Percentiles rank a stretch among this genome's conserved stretches.
Conservation (phyloP, 2,113 vertebrate genomes). For the Oreotragus oreotragus region DNA sequence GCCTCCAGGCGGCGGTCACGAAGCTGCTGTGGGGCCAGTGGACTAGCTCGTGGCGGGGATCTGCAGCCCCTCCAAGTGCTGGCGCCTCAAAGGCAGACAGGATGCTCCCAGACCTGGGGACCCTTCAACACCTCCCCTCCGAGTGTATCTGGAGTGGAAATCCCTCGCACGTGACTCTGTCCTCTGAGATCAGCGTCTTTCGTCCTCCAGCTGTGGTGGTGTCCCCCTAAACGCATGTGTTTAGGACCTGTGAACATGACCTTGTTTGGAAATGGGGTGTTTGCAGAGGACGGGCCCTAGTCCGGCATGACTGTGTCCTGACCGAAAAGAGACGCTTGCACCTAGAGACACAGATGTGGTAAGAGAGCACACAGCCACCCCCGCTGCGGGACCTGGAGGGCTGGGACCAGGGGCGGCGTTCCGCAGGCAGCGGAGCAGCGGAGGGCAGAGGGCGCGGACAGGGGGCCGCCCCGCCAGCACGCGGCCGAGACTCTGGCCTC, state of each 20-base stretch:
- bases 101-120: rapidly evolving
- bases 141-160: rapidly evolving
- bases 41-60: rapidly evolving
- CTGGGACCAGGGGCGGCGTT: rapidly evolving
- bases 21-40: rapidly evolving
- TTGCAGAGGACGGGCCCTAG: neutral
- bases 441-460: neutral
- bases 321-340: neutral
- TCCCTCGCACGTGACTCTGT: rapidly evolving
- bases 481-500: neutral
- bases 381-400: rapidly evolving
- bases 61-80: no score
- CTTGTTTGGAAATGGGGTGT: neutral
- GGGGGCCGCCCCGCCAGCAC: neutral
- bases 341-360: neutral
- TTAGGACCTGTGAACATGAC: neutral
- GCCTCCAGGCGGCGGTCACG: rapidly evolving
- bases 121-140: rapidly evolving
- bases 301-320: rapidly evolving
- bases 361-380: neutral
- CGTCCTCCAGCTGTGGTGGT: rapidly evolving
- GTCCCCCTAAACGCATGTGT: rapidly evolving
- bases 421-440: rapidly evolving
- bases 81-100: rapidly evolving
- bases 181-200: rapidly evolving